phyloP scores from a whole-genome alignment of 2,113 vertebrate species.

The Varanus salvator region DNA sequence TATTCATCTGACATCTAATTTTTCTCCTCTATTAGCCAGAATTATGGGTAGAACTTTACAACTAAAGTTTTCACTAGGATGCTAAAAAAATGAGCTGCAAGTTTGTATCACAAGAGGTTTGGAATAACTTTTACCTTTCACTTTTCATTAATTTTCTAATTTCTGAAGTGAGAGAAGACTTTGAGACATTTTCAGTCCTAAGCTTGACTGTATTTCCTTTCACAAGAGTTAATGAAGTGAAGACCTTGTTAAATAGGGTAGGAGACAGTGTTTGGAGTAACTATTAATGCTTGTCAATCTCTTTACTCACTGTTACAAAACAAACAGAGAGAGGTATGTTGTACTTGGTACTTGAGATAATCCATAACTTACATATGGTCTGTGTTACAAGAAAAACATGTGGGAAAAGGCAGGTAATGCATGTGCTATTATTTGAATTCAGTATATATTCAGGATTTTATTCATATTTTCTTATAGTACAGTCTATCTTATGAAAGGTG shows the following conservation, averaged over 20 bases:
- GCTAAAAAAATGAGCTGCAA: neutral
- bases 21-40: conserved; percentile 8
- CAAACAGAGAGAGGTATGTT: conserved; percentile 62
- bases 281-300: conserved; percentile 63
- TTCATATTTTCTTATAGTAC: neutral
- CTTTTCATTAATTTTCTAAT: conserved; percentile 13
- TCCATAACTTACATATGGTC: conserved; percentile 29
- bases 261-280: conserved; percentile 57
- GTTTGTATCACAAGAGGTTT: neutral
- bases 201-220: conserved; percentile 52
- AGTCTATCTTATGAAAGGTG: neutral
- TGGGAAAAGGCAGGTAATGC: neutral
- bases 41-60: neutral
- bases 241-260: conserved; percentile 52
- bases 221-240: conserved; percentile 47
- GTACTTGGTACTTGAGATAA: conserved; percentile 47
- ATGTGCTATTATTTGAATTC: conserved; percentile 7
- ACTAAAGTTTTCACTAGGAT: neutral
- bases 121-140: conserved; percentile 18
- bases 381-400: conserved; percentile 33
- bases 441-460: neutral
- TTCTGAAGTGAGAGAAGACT: conserved; percentile 10
- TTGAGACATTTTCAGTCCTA: conserved; percentile 29
- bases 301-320: conserved; percentile 51
- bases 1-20: neutral